Percentiles rank a stretch among this genome's conserved stretches.
Conservation (phyloP, 2,888 invertebrate genomes). For the Sarcophaga rosellei region DNA sequence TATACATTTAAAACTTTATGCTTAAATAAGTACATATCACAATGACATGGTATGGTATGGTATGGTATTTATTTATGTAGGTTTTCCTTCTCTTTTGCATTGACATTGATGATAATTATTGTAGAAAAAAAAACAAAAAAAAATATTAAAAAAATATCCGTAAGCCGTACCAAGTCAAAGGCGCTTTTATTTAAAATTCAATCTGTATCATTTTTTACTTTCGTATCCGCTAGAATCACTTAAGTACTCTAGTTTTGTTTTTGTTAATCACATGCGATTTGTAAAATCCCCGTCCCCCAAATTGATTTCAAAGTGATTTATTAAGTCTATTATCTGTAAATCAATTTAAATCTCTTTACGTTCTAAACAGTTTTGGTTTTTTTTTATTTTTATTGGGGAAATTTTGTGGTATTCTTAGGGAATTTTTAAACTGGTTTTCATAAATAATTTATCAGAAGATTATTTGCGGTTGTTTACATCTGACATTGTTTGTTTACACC, state of each 20-base stretch:
- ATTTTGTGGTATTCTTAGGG: too few relatives aligned
- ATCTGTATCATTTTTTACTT: constrained; percentile 32
- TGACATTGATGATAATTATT: constrained; percentile 53
- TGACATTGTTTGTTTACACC: too few relatives aligned
- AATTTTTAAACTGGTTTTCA: too few relatives aligned
- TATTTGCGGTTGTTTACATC: too few relatives aligned
- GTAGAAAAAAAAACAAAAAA: neutral
- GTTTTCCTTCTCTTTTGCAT: constrained; percentile 23
- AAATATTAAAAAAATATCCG: constrained; percentile 39
- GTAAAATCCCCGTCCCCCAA: neutral
- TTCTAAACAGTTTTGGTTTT: too few relatives aligned
- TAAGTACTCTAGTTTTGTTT: neutral
- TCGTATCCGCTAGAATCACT: constrained; percentile 31
- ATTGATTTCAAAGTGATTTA: neutral
- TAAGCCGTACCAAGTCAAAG: constrained; percentile 22
- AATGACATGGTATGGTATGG: too few relatives aligned
- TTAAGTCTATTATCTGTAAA: neutral
- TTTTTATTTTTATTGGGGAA: too few relatives aligned
- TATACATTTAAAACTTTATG: neutral
- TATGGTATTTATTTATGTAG: too few relatives aligned
- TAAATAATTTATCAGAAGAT: too few relatives aligned
- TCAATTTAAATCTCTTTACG: too few relatives aligned
- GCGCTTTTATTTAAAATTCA: neutral
- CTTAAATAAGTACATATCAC: too few relatives aligned
- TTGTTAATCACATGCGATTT: constrained; percentile 15